These are phyloP conservation scores for Neodiprion fabricii DNA, from an alignment of 1,140 invertebrate genomes.

Conservation along the genomic window DNA sequence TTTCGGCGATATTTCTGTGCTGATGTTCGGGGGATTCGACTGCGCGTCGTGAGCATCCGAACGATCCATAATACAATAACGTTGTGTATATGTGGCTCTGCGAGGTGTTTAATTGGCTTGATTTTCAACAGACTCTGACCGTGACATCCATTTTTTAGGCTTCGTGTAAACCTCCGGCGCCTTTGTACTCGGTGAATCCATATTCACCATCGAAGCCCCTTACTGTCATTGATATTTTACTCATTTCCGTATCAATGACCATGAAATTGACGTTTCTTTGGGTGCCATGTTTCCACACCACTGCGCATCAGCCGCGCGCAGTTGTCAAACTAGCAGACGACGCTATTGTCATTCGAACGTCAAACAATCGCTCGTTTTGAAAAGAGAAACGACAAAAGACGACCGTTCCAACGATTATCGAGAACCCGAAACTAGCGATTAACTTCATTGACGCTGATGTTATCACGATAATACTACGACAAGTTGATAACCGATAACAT, in stretches of 20 bases:
- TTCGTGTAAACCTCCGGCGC: background rate
- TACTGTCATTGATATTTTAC: background rate
- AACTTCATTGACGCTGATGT: too few species aligned
- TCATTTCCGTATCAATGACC: background rate
- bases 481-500: too few species aligned
- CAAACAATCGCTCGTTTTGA: too few species aligned
- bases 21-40: conserved; percentile 9
- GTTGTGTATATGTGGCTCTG: too few species aligned
- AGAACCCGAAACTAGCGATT: too few species aligned
- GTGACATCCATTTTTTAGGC: background rate
- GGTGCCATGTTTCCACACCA: background rate
- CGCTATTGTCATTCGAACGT: background rate
- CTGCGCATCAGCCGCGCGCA: background rate
- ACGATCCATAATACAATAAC: conserved; percentile 42
- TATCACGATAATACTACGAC: too few species aligned
- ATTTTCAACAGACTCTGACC: background rate
- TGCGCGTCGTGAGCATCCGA: conserved; percentile 36
- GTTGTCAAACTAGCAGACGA: conserved; percentile 7
- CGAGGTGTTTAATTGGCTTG: background rate
- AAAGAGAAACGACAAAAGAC: too few species aligned
- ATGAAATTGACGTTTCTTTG: background rate
- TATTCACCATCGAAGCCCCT: background rate
- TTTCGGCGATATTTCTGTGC: conserved; percentile 47
- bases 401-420: too few species aligned
- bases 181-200: background rate